Evolutionary conservation across 2,888 invertebrate genomes (phyloP), one percentile per base, ranked within the genome.

Genomic region (Campoletis raptor): DNA sequence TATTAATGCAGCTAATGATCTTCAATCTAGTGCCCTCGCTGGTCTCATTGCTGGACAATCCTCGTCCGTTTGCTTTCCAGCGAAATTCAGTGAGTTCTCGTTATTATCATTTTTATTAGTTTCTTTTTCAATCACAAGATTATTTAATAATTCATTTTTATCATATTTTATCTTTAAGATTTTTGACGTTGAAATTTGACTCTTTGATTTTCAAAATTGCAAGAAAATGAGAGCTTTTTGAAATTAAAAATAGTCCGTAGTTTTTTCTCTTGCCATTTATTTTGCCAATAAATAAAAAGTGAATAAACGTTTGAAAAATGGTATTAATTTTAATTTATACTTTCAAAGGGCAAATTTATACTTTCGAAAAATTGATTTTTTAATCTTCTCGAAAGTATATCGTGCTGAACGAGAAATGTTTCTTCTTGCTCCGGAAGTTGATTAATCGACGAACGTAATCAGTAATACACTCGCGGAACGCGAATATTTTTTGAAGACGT

Each of bases 11-110:
- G 88, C 89, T 52, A 90, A 90, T 83, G 94, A 94, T 89, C 90
- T 94, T 79, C 94, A 94, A 90, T 90, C 93, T 84, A 93, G 90
- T 87, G 91, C 93, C 79, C 91, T 94, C n/a, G 93, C 92, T 70
- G 91, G 93, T 87, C 91, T 94, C 91, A 94, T 94, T 91, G 92
- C 92, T 86, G 91, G 92, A 82, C 94, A 94, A 92, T 94, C 94
- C 82, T 92, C 94, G 69, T 93, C 94, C 36, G 93, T 94, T 89
- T 94, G 94, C 91, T 94, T 94, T 89, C 94, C 94, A 80, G 88
- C 93, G 77, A 94, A 94, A 93, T 94, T 94, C 93, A 92, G 94
- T 94, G 92, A 94, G 94, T 94, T 24, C 76, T 42, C 48, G 48
- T 64, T 81, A 64, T 21, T 7, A 30, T 18, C 21, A 24, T 61